A percentile compares a stretch with the other conserved stretches of the same genome.
Evolutionary conservation across 1,140 invertebrate species (phyloP).

Genomic region (Temnothorax nylanderi): DNA sequence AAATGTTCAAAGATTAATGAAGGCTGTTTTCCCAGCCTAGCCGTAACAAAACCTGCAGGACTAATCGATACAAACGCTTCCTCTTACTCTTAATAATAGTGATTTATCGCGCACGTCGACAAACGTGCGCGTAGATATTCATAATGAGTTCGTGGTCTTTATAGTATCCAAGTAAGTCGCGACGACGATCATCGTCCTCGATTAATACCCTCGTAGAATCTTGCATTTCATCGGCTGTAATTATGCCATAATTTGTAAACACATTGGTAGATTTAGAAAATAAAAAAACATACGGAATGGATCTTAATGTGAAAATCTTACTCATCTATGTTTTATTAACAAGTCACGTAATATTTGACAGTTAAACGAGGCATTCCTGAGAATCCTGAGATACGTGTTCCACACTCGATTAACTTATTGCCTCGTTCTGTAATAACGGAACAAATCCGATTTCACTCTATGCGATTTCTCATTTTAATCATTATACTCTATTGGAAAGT

Average conservation of each 20-base stretch:
- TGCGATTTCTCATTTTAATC: neutral
- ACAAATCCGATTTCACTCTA: neutral
- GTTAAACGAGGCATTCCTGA: neutral
- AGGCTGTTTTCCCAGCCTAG: neutral
- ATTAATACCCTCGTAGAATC: conserved; percentile 16
- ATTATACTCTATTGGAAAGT: neutral
- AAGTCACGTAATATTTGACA: neutral
- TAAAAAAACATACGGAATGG: neutral
- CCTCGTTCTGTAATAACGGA: neutral
- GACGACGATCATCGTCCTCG: conserved; percentile 11
- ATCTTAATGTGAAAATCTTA: neutral
- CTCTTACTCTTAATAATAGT: conserved; percentile 57
- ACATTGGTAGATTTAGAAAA: conserved; percentile 4
- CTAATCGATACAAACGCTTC: conserved; percentile 41
- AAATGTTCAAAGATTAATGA: conserved; percentile 32
- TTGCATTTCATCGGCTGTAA: conserved; percentile 23
- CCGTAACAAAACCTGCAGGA: conserved; percentile 2
- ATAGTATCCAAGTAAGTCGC: conserved; percentile 6
- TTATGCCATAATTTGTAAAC: conserved; percentile 1
- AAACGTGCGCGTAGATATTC: conserved; percentile 32
- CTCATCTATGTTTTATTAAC: neutral
- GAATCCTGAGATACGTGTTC: neutral
- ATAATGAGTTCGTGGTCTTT: conserved; percentile 51
- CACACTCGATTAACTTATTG: neutral
- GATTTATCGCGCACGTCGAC: conserved; percentile 47